Percentiles rank a stretch among this genome's conserved stretches.
These are phyloP conservation scores for Clusia tigrina DNA, from an alignment of 2,888 invertebrate genomes.

Conservation along the genomic window DNA sequence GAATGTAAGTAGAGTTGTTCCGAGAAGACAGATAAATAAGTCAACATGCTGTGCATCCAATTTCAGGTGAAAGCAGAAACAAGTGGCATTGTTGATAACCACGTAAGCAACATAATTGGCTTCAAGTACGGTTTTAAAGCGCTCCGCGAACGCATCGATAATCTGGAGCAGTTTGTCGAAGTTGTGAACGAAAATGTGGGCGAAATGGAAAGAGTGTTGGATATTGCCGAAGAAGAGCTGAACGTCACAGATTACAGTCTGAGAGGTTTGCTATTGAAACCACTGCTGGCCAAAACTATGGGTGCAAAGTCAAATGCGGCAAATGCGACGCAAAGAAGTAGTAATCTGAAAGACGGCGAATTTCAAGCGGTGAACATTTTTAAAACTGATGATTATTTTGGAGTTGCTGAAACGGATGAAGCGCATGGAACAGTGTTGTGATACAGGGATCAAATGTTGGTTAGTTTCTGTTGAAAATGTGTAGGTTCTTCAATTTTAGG, in stretches of 20 bases:
- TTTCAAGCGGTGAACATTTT: constrained; percentile 60
- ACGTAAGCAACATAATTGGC: constrained; percentile 67
- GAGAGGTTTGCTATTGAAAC: constrained; percentile 68
- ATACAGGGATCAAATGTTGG: too few species aligned
- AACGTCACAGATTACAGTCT: constrained; percentile 69
- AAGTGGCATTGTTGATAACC: constrained; percentile 58
- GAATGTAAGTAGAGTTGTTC: constrained; percentile 66
- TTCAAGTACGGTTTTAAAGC: constrained; percentile 67
- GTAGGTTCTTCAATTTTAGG: too few species aligned
- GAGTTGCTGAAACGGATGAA: neutral
- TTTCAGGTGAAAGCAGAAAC: constrained; percentile 57
- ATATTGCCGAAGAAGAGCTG: constrained; percentile 70
- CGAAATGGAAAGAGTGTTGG: constrained; percentile 68
- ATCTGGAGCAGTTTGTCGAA: constrained; percentile 67
- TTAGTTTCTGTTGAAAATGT: too few species aligned
- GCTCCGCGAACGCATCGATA: constrained; percentile 68
- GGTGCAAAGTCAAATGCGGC: too few species aligned
- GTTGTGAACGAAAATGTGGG: constrained; percentile 67
- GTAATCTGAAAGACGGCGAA: constrained; percentile 51
- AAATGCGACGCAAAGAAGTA: too few species aligned
- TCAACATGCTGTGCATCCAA: too few species aligned
- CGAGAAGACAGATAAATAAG: too few species aligned
- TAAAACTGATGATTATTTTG: constrained; percentile 59
- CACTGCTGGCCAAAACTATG: constrained; percentile 66
- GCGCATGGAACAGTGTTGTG: constrained; percentile 4